Conservation (phyloP, 2,888 invertebrate genomes). For the Nomada lathburiana region DNA sequence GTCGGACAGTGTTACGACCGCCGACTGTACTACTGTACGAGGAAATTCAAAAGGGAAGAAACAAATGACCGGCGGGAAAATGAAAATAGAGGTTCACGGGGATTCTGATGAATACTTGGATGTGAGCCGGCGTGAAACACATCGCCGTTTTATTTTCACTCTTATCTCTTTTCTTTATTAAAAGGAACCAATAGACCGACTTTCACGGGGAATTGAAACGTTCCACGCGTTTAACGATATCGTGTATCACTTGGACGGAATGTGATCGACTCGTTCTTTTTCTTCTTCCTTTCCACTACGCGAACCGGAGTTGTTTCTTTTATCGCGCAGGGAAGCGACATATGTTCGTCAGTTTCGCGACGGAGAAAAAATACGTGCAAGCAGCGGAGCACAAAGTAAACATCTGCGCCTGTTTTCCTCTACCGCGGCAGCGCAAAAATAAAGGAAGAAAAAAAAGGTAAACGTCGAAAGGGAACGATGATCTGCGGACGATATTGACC, state of each 20-base stretch:
- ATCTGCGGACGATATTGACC: neutral
- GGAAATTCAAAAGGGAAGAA: constrained; percentile 24
- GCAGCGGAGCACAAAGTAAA: neutral
- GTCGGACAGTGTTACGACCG: neutral
- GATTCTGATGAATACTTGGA: constrained; percentile 14
- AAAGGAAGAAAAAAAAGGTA: neutral
- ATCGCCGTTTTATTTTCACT: neutral
- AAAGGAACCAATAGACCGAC: neutral
- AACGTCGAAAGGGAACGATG: neutral
- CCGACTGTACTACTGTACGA: neutral
- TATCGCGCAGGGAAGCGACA: neutral
- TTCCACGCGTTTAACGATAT: no score
- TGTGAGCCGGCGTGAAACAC: neutral
- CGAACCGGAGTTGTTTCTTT: neutral
- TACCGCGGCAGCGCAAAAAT: neutral
- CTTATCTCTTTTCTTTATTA: neutral
- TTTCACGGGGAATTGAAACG: neutral
- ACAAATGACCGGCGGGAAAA: constrained; percentile 11
- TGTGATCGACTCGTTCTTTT: no score
- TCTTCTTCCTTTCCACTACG: neutral
- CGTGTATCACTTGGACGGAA: no score
- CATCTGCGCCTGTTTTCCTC: neutral
- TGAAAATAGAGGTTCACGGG: constrained; percentile 34
- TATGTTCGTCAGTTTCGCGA: neutral
- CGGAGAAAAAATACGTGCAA: constrained; percentile 1